These are phyloP conservation scores for Percopsis omiscomaycus DNA, from an alignment of 2,797 vertebrate species.

Conservation along the genomic window DNA sequence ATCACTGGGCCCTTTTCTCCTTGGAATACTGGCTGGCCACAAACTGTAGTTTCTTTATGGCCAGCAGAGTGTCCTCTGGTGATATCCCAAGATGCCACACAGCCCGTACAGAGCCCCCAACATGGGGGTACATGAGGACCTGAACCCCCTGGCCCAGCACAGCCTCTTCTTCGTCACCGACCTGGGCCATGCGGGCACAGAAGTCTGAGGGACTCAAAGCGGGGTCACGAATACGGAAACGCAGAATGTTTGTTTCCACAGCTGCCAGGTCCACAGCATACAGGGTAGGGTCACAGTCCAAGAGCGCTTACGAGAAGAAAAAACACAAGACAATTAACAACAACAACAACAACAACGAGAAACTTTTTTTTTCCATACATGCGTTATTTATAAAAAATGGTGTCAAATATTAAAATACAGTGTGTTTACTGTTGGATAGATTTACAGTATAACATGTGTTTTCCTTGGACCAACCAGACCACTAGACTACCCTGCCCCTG, in stretches of 20 bases:
- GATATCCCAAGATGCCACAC: slow-evolving; percentile 84
- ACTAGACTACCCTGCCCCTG: not conserved
- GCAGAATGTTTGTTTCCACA: slow-evolving; percentile 85
- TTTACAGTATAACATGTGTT: too few species aligned
- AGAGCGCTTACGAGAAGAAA: slow-evolving; percentile 65
- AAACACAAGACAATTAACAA: not conserved
- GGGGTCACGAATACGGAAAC: slow-evolving; percentile 58
- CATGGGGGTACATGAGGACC: slow-evolving; percentile 79
- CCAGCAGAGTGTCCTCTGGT: slow-evolving; percentile 73
- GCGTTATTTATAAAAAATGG: too few species aligned
- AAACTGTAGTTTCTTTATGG: slow-evolving; percentile 78
- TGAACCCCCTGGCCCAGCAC: slow-evolving; percentile 66
- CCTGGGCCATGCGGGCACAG: slow-evolving; percentile 70
- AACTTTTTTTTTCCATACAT: too few species aligned
- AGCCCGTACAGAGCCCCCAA: slow-evolving; percentile 56
- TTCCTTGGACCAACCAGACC: not conserved
- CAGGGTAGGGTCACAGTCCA: slow-evolving; percentile 59
- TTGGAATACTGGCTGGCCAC: slow-evolving; percentile 69
- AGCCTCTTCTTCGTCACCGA: slow-evolving; percentile 70
- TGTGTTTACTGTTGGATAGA: not conserved
- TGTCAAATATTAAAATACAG: too few species aligned
- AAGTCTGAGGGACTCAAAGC: slow-evolving; percentile 66
- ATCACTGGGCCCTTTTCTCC: slow-evolving; percentile 35
- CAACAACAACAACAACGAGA: too few species aligned
- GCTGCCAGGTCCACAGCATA: slow-evolving; percentile 65